phyloP scores from a whole-genome alignment of 2,888 invertebrate species.

The Agonopterix arenella region DNA sequence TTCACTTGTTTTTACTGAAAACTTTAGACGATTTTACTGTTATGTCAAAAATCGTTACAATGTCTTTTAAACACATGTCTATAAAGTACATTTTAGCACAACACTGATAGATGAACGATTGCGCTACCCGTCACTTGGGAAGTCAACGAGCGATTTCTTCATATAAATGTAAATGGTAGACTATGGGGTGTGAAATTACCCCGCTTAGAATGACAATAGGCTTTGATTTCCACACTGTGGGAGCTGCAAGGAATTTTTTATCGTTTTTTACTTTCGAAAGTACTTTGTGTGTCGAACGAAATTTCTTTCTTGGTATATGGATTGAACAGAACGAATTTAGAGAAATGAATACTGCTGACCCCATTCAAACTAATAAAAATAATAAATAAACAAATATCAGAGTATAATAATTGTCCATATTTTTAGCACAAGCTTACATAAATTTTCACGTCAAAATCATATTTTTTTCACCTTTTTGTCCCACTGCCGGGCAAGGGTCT shows the following conservation, averaged over 20 bases:
- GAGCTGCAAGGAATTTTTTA: constrained; percentile 9
- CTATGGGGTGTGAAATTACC: constrained; percentile 38
- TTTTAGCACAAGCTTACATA: too few species aligned
- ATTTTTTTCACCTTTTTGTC: neutral
- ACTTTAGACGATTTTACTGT: too few species aligned
- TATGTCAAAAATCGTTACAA: too few species aligned
- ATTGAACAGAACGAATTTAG: too few species aligned
- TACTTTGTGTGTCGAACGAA: too few species aligned
- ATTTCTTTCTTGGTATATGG: too few species aligned
- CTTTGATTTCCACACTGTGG: constrained; percentile 38
- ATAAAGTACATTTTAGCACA: neutral
- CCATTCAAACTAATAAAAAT: neutral
- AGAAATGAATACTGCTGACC: too few species aligned
- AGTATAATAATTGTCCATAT: too few species aligned
- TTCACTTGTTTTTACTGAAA: too few species aligned
- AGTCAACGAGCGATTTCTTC: constrained; percentile 35
- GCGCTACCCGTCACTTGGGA: neutral
- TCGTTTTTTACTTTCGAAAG: too few species aligned
- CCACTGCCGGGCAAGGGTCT: neutral
- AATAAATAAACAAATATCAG: too few species aligned
- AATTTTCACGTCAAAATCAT: too few species aligned
- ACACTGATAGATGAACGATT: neutral
- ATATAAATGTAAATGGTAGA: constrained; percentile 55
- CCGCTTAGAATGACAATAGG: constrained; percentile 40
- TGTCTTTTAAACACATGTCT: neutral